These are phyloP conservation scores for Trogon surrucura DNA, from an alignment of 2,113 vertebrate genomes.

Conservation along the genomic window DNA sequence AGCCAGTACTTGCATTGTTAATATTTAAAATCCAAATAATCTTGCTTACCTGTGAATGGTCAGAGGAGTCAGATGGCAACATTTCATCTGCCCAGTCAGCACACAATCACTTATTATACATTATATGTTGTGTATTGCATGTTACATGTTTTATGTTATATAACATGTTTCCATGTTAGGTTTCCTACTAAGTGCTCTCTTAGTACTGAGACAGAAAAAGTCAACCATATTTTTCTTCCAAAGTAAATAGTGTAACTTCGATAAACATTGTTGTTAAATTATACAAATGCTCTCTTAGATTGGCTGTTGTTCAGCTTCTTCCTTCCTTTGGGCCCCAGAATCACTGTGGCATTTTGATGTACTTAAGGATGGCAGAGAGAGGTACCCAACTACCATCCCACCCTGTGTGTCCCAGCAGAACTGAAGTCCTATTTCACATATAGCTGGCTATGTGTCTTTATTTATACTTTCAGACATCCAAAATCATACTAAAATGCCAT, in stretches of 20 bases:
- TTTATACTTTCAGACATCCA: not conserved
- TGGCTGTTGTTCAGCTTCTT: not conserved
- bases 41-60: not conserved
- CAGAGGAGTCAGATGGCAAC: not conserved
- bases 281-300: not conserved
- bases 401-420: not conserved
- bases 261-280: not conserved
- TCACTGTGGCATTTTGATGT: not conserved
- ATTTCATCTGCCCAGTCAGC: not conserved
- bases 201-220: not conserved
- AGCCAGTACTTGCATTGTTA: not conserved
- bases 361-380: not conserved
- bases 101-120: not conserved
- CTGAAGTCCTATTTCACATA: not conserved
- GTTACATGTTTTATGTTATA: too few relatives aligned
- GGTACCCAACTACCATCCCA: not conserved
- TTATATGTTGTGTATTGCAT: too few relatives aligned
- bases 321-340: not conserved
- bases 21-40: not conserved
- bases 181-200: not conserved
- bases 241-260: not conserved
- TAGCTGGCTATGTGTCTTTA: not conserved
- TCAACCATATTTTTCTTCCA: not conserved
- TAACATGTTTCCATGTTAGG: not conserved
- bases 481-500: not conserved